Conservation (phyloP, 2,888 invertebrate species). For the Tenthredo livida region DNA sequence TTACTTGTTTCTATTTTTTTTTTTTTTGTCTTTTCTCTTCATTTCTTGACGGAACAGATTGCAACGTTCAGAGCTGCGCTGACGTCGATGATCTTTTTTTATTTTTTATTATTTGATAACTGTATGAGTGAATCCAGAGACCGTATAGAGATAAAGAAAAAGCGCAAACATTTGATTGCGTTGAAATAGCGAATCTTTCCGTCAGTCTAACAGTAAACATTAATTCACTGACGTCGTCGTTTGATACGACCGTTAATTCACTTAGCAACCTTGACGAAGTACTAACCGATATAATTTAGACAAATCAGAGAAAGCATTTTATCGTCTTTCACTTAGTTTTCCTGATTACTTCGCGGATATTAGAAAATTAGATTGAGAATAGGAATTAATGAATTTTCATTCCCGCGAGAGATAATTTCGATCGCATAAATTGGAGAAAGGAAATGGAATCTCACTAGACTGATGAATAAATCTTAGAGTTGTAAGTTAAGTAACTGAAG, state of each 20-base stretch:
- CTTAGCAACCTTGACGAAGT: constrained; percentile 14
- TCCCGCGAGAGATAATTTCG: not conserved
- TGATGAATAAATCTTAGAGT: not conserved
- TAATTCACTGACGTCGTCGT: not conserved
- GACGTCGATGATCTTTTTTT: not conserved
- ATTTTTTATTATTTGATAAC: not conserved
- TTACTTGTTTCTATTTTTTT: not conserved
- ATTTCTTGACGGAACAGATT: constrained; percentile 4
- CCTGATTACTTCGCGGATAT: not conserved
- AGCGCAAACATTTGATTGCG: constrained; percentile 17
- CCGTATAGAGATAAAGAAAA: not conserved
- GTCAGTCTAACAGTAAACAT: constrained; percentile 37
- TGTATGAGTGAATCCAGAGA: constrained; percentile 29
- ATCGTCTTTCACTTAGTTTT: not conserved
- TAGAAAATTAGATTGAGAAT: not conserved
- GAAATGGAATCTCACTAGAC: not conserved
- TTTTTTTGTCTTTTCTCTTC: not conserved
- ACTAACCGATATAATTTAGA: not conserved
- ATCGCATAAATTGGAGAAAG: not conserved
- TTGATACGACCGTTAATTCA: constrained; percentile 3
- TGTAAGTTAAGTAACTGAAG: not conserved
- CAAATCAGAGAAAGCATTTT: constrained; percentile 24
- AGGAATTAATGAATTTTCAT: not conserved
- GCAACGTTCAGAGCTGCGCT: not conserved
- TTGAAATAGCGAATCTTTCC: not conserved